Percentiles rank a stretch among this genome's conserved stretches.
These are phyloP conservation scores for Ceriagrion tenellum DNA, from an alignment of 2,888 invertebrate species.

Conservation along the genomic window DNA sequence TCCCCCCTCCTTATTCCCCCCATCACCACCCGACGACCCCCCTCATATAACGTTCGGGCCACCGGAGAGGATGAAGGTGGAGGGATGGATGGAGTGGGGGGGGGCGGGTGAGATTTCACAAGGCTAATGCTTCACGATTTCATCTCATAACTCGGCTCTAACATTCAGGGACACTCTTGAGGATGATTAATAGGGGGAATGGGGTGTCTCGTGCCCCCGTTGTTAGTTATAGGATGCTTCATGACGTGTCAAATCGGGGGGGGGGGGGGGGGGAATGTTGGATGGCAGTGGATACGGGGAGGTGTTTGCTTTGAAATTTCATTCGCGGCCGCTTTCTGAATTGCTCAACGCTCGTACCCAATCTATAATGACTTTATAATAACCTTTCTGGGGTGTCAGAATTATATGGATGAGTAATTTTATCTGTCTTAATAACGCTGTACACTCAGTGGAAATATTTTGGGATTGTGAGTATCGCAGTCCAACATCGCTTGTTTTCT, in stretches of 20 bases:
- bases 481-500: too few species aligned
- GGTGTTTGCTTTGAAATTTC: background rate
- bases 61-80: background rate
- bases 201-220: constrained; percentile 34
- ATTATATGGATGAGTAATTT: too few species aligned
- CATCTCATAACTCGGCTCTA: constrained; percentile 62
- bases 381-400: too few species aligned
- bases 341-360: too few species aligned
- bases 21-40: background rate
- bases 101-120: constrained; percentile 38
- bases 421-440: too few species aligned
- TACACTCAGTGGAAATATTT: too few species aligned
- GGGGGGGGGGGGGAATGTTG: too few species aligned
- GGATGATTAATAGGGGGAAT: constrained; percentile 63
- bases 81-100: background rate
- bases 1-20: too few species aligned
- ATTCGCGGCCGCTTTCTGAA: background rate
- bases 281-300: background rate
- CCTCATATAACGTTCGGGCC: constrained; percentile 13
- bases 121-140: constrained; percentile 61
- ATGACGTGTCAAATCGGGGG: constrained; percentile 30
- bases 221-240: constrained; percentile 38
- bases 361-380: too few species aligned
- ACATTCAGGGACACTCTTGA: constrained; percentile 66
- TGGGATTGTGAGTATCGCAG: too few species aligned